Evolutionary conservation across 2,113 vertebrate genomes (phyloP).

Genomic region (Centropus unirufus): DNA sequence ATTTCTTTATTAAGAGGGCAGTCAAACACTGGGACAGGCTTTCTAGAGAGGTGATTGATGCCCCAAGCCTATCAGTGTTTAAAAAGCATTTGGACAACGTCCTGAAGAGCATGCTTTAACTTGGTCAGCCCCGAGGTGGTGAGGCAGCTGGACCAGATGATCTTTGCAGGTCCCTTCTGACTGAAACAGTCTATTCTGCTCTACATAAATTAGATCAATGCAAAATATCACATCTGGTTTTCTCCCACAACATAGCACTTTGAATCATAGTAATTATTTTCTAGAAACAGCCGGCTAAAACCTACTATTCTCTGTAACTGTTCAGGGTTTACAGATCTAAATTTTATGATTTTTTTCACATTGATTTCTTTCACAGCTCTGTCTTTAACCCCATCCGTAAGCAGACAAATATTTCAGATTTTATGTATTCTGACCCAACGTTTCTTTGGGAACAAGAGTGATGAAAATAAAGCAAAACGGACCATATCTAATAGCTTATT

Average conservation of each 20-base stretch:
- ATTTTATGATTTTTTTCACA: background rate
- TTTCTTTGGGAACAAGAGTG: background rate
- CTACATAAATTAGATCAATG: background rate
- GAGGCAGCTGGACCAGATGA: background rate
- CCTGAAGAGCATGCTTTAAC: background rate
- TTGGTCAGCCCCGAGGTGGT: background rate
- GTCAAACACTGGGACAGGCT: background rate
- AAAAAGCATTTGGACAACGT: background rate
- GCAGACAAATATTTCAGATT: background rate
- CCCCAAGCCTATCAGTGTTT: background rate
- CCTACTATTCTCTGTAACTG: background rate
- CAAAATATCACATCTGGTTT: background rate
- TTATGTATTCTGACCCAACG: background rate
- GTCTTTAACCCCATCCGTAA: background rate
- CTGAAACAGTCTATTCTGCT: background rate
- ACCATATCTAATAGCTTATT: background rate
- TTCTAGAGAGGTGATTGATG: background rate
- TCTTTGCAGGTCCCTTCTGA: background rate
- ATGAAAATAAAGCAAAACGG: background rate
- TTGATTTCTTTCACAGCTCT: background rate
- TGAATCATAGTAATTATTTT: background rate
- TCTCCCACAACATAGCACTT: background rate
- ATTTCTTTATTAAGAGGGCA: background rate
- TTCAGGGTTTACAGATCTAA: background rate
- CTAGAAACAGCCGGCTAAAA: background rate